Evolutionary conservation across 2,113 vertebrate genomes (phyloP).

Genomic region (Fukomys damarensis): DNA sequence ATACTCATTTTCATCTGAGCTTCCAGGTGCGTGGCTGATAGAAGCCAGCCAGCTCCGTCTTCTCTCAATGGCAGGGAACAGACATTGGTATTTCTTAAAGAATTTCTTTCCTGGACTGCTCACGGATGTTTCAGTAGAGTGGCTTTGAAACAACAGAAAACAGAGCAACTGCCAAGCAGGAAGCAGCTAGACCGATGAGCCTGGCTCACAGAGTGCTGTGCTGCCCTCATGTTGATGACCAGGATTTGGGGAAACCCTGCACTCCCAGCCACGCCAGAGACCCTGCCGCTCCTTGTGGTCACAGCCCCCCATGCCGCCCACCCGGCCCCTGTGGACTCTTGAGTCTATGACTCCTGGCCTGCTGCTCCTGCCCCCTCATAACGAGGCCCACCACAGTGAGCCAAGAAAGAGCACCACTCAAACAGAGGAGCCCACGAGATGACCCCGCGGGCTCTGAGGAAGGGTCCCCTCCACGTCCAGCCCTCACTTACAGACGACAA

Average conservation of each 20-base stretch:
- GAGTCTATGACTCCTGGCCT: no score
- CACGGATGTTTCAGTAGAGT: neutral
- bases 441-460: neutral
- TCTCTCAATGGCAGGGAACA: neutral
- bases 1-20: neutral
- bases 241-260: neutral
- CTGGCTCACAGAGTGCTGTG: no score
- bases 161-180: neutral
- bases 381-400: neutral
- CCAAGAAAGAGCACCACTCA: neutral
- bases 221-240: neutral
- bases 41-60: neutral
- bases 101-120: neutral
- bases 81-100: neutral
- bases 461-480: neutral
- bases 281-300: neutral
- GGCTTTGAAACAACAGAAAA: neutral
- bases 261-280: neutral
- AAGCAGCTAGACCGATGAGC: neutral
- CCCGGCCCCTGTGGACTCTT: no score
- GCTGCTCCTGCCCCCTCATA: neutral
- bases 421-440: neutral
- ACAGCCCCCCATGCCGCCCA: rapidly evolving
- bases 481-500: neutral
- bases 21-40: neutral